Evolutionary conservation across 1,140 invertebrate species (phyloP).

Genomic region (Heterodera schachtii): DNA sequence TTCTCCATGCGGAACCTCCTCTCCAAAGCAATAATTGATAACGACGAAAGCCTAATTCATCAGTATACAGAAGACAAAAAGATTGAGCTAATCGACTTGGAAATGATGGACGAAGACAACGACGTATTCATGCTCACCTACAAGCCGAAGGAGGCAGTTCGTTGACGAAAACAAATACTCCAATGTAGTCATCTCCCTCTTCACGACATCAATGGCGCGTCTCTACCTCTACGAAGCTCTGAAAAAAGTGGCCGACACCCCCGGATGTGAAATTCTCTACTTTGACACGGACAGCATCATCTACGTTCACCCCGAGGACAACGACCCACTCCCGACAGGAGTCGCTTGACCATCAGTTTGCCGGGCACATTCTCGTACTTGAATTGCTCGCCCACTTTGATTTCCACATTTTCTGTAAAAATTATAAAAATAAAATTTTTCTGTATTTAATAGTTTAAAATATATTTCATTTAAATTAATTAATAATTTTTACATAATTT

Average conservation of each 20-base stretch:
- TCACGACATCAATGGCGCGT: not conserved
- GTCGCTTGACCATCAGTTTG: too few relatives aligned
- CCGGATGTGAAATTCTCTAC: not conserved
- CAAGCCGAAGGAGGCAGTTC: not conserved
- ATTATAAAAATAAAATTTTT: too few relatives aligned
- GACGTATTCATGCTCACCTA: not conserved
- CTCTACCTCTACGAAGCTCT: not conserved
- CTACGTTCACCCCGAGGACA: not conserved
- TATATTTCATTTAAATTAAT: too few relatives aligned
- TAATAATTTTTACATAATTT: too few relatives aligned
- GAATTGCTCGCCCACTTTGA: too few relatives aligned
- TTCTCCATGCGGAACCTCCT: slow-evolving; percentile 3
- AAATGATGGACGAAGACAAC: not conserved
- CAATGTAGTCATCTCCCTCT: slow-evolving; percentile 2
- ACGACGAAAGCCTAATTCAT: not conserved
- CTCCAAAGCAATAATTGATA: not conserved
- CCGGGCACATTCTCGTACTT: too few relatives aligned
- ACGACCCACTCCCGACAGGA: not conserved
- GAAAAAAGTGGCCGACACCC: not conserved
- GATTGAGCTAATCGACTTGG: slow-evolving; percentile 1
- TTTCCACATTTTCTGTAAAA: too few relatives aligned
- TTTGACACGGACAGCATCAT: slow-evolving; percentile 2
- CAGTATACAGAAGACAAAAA: not conserved
- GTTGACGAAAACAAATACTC: not conserved
- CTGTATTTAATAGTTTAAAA: too few relatives aligned